Conservation (phyloP, 2,797 vertebrate genomes). For the Gobio occitaniae region DNA sequence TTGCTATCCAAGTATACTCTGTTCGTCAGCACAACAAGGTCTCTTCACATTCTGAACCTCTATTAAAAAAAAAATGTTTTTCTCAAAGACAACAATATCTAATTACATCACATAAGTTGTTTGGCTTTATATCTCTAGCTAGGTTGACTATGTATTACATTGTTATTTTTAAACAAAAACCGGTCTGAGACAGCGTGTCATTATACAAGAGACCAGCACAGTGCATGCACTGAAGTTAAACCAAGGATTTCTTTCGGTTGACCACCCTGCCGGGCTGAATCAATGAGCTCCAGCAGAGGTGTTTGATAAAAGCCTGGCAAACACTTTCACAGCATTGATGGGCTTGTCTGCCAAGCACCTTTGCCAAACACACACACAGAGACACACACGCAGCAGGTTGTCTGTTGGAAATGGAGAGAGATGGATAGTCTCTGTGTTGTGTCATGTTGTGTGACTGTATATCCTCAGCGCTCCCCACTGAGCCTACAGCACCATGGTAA, state of each 20-base stretch:
- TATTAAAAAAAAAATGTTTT: neutral
- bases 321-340: conserved; percentile 54
- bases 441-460: conserved; percentile 46
- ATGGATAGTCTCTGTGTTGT: conserved; percentile 42
- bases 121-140: neutral
- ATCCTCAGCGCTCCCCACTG: conserved; percentile 30
- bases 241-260: conserved; percentile 43
- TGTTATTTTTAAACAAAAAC: conserved; percentile 22
- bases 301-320: conserved; percentile 59
- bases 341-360: conserved; percentile 47
- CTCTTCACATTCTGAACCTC: conserved; percentile 23
- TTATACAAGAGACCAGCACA: conserved; percentile 22
- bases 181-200: neutral
- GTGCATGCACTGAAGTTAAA: conserved; percentile 33
- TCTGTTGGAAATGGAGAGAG: conserved; percentile 38
- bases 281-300: conserved; percentile 59
- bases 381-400: conserved; percentile 44
- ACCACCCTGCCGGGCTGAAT: conserved; percentile 57
- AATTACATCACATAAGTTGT: neutral
- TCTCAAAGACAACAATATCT: neutral
- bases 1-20: conserved; percentile 37
- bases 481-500: conserved; percentile 45
- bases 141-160: neutral
- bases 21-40: conserved; percentile 27
- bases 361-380: conserved; percentile 50